A percentile compares a stretch with the other conserved stretches of the same genome.
These are phyloP conservation scores for Sycon ciliatum DNA, from an alignment of 37 sponge, comb jelly and placozoan genomes.

Conservation along the genomic window DNA sequence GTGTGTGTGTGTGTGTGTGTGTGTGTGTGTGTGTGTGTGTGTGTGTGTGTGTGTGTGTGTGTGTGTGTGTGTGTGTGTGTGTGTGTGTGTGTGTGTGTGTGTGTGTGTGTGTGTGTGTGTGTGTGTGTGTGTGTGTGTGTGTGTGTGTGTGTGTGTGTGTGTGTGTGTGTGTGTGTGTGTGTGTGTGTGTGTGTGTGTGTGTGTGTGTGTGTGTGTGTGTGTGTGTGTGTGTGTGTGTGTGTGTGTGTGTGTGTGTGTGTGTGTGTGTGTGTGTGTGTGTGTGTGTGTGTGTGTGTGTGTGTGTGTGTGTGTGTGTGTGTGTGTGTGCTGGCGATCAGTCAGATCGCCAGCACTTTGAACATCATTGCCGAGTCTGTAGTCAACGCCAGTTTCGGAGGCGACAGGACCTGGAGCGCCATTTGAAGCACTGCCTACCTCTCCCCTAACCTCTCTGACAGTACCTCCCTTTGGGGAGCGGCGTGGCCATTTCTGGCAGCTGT, in stretches of 20 bases:
- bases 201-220: slow-evolving; percentile 26
- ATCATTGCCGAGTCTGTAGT: too few relatives aligned
- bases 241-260: slow-evolving; percentile 8
- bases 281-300: slow-evolving; percentile 5
- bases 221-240: not conserved
- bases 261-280: slow-evolving; percentile 2
- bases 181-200: slow-evolving; percentile 34
- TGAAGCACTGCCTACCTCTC: too few relatives aligned
- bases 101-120: slow-evolving; percentile 35
- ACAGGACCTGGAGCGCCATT: too few relatives aligned
- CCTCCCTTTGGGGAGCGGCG: too few relatives aligned
- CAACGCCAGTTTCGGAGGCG: too few relatives aligned
- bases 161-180: slow-evolving; percentile 33
- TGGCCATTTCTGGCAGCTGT: too few relatives aligned
- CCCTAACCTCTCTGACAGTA: too few relatives aligned
- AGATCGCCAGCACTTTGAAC: too few relatives aligned
- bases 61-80: slow-evolving; percentile 30
- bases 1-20: slow-evolving; percentile 21
- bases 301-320: slow-evolving; percentile 5
- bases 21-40: slow-evolving; percentile 20
- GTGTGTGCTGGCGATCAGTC: not conserved
- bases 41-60: slow-evolving; percentile 27
- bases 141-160: slow-evolving; percentile 33
- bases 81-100: slow-evolving; percentile 29
- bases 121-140: slow-evolving; percentile 29